A percentile compares a stretch with the other conserved stretches of the same genome.
These are phyloP conservation scores for Opisthocomus hoazin DNA, from an alignment of 2,113 vertebrate genomes.

Conservation along the genomic window DNA sequence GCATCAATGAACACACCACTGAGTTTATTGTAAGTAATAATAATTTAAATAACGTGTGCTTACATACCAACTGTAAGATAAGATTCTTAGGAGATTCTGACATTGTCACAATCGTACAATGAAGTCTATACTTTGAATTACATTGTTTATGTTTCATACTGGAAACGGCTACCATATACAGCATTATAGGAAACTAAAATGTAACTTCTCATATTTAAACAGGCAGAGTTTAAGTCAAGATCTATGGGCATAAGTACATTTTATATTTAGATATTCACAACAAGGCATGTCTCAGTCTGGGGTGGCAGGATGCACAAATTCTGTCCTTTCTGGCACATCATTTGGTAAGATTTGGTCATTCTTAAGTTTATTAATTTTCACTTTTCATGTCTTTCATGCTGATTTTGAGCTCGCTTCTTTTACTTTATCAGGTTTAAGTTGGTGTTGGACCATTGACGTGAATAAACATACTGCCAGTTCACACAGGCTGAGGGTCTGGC, in stretches of 20 bases:
- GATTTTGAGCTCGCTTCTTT: background rate
- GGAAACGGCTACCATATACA: constrained; percentile 41
- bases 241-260: constrained; percentile 20
- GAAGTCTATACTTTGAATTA: constrained; percentile 27
- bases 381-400: background rate
- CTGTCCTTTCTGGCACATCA: constrained; percentile 24
- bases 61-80: constrained; percentile 42
- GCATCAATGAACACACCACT: constrained; percentile 56
- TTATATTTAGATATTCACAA: constrained; percentile 30
- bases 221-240: constrained; percentile 33
- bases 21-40: constrained; percentile 59
- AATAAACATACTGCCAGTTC: background rate
- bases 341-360: background rate
- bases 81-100: constrained; percentile 24
- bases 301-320: constrained; percentile 49
- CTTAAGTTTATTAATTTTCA: background rate
- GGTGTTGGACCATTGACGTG: background rate
- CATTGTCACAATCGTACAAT: constrained; percentile 50
- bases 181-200: constrained; percentile 41
- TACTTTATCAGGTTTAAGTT: background rate
- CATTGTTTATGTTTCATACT: constrained; percentile 31
- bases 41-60: constrained; percentile 16
- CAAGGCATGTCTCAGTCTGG: background rate
- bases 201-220: constrained; percentile 22
- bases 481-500: background rate